phyloP scores from a whole-genome alignment of 2,797 vertebrate genomes.

The Leptoclinus maculatus region DNA sequence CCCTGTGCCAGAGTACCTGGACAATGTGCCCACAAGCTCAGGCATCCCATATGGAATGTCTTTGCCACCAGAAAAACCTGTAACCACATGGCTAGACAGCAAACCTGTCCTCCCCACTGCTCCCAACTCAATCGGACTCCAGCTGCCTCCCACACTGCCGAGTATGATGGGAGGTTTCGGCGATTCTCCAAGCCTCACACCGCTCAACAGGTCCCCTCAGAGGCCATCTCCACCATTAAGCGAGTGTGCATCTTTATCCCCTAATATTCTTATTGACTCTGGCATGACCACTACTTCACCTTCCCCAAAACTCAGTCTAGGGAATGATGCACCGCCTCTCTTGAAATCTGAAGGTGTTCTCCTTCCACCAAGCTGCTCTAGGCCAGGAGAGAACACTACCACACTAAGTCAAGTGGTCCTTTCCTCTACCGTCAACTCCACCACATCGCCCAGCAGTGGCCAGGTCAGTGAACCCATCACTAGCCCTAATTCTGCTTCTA shows the following conservation, averaged over 20 bases:
- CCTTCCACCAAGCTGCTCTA: slow-evolving; percentile 85
- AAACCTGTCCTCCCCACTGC: slow-evolving; percentile 94
- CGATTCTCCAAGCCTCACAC: slow-evolving; percentile 94
- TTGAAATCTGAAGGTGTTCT: slow-evolving; percentile 89
- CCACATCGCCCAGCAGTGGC: slow-evolving; percentile 77
- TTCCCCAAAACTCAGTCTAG: slow-evolving; percentile 87
- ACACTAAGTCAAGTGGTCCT: slow-evolving; percentile 84
- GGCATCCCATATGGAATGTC: slow-evolving; percentile 99
- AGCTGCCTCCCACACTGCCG: slow-evolving; percentile 92
- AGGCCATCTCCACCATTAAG: slow-evolving; percentile 95
- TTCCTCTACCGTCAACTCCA: slow-evolving; percentile 79
- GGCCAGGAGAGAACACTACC: slow-evolving; percentile 86
- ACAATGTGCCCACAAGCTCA: slow-evolving; percentile 98
- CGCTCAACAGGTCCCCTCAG: slow-evolving; percentile 94
- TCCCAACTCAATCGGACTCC: slow-evolving; percentile 92
- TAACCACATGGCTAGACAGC: slow-evolving; percentile 98
- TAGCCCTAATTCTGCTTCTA: slow-evolving; percentile 81
- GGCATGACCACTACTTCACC: slow-evolving; percentile 83
- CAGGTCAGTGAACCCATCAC: slow-evolving; percentile 81
- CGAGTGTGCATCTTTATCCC: slow-evolving; percentile 95
- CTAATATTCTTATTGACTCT: slow-evolving; percentile 89
- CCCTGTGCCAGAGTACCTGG: slow-evolving; percentile 99
- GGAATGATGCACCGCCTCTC: slow-evolving; percentile 79
- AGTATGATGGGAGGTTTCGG: slow-evolving; percentile 88
- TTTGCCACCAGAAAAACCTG: slow-evolving; percentile 96